Conservation (phyloP, 2,113 vertebrate genomes). For the Castor canadensis region DNA sequence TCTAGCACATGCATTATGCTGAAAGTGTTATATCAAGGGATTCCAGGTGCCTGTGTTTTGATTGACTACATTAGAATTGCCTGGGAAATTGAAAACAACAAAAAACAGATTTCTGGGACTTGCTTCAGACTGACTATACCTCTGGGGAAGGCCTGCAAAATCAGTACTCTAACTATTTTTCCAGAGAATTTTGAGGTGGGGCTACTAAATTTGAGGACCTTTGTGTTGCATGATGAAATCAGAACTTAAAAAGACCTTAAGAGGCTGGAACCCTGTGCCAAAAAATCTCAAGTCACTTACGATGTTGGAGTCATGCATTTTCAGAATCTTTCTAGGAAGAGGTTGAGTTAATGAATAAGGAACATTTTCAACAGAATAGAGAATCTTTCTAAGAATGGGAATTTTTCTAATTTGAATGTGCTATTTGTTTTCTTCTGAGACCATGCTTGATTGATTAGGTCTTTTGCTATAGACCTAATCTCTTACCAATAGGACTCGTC, state of each 20-base stretch:
- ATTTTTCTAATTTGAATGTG: slow-evolving; percentile 12
- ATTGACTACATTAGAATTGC: background rate
- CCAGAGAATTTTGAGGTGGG: background rate
- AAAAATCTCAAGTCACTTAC: background rate
- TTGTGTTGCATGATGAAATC: background rate
- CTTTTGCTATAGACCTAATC: background rate
- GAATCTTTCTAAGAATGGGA: background rate
- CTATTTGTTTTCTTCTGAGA: background rate
- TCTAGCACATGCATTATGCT: background rate
- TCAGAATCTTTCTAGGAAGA: background rate
- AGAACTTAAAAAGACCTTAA: background rate
- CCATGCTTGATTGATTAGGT: background rate
- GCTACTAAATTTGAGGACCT: background rate
- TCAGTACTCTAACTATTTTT: background rate
- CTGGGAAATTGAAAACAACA: background rate
- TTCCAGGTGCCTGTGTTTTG: background rate
- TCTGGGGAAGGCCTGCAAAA: background rate
- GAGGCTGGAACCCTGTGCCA: background rate
- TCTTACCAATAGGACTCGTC: background rate
- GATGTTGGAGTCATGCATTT: background rate
- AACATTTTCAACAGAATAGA: background rate
- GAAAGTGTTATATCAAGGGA: background rate
- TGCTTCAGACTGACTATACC: background rate
- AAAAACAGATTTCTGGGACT: background rate
- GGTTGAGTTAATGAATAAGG: background rate